These are phyloP conservation scores for Thoracochromis brauschi DNA, from an alignment of 2,113 vertebrate species.

Conservation along the genomic window DNA sequence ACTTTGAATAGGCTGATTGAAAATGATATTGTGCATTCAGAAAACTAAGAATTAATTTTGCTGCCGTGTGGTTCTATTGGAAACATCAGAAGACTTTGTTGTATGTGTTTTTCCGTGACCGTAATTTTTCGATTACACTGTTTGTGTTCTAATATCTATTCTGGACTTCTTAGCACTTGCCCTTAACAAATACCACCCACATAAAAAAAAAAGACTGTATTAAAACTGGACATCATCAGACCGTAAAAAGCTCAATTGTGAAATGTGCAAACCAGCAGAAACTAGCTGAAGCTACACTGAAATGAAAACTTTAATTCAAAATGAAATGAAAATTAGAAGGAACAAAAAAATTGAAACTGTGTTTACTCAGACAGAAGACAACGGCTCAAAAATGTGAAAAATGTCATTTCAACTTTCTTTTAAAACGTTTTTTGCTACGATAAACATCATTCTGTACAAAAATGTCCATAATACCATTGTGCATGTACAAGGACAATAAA, in stretches of 20 bases:
- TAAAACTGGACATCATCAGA: not conserved
- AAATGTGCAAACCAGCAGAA: not conserved
- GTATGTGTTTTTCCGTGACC: not conserved
- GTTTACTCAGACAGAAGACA: not conserved
- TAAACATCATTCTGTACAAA: not conserved
- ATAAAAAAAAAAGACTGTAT: not conserved
- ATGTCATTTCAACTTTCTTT: not conserved
- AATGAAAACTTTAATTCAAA: not conserved
- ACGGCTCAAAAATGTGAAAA: accelerated
- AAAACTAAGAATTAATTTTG: not conserved
- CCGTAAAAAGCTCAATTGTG: not conserved
- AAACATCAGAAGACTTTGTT: not conserved
- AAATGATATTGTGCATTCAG: not conserved
- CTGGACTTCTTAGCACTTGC: not conserved
- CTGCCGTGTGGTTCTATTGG: accelerated
- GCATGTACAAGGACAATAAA: not conserved
- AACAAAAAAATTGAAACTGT: not conserved
- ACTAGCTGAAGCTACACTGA: not conserved
- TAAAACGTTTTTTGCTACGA: not conserved
- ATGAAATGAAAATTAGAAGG: not conserved
- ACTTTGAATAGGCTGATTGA: accelerated
- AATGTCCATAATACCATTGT: not conserved
- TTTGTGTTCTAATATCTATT: not conserved
- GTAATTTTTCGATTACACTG: not conserved
- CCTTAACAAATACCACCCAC: not conserved